Evolutionary conservation across 2,113 vertebrate species (phyloP).

Genomic region (Osmerus mordax): DNA sequence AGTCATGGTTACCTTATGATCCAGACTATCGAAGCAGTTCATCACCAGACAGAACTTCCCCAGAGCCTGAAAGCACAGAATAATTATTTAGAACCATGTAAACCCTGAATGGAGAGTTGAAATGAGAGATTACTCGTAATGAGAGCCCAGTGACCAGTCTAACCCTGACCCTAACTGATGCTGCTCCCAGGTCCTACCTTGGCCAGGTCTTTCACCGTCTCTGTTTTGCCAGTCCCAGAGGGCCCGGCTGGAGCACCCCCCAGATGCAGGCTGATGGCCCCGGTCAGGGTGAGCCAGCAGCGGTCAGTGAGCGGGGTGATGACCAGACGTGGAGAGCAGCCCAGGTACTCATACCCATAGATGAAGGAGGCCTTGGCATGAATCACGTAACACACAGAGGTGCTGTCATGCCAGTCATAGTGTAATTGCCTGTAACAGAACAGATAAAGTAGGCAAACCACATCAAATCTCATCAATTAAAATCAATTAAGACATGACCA

Average conservation of each 20-base stretch:
- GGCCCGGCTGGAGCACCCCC: slow-evolving; percentile 65
- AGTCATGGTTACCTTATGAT: slow-evolving; percentile 64
- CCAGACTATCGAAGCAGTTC: slow-evolving; percentile 68
- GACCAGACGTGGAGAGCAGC: slow-evolving; percentile 63
- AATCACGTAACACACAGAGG: slow-evolving; percentile 56
- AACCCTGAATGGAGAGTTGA: too few relatives aligned
- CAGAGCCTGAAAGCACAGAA: slow-evolving; percentile 50
- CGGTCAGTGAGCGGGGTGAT: slow-evolving; percentile 68
- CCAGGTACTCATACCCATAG: slow-evolving; percentile 72
- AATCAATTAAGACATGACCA: neutral
- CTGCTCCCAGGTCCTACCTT: slow-evolving; percentile 44
- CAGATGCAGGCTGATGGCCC: slow-evolving; percentile 59
- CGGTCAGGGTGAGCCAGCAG: slow-evolving; percentile 66
- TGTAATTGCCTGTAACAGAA: slow-evolving; percentile 57
- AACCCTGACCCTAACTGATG: too few relatives aligned
- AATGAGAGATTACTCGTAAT: too few relatives aligned
- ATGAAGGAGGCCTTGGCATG: slow-evolving; percentile 60
- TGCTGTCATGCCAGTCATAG: slow-evolving; percentile 65
- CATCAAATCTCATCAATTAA: neutral
- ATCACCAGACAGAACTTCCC: slow-evolving; percentile 71
- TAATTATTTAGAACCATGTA: too few relatives aligned
- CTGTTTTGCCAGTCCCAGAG: slow-evolving; percentile 64
- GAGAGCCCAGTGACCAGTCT: too few relatives aligned
- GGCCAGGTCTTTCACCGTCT: slow-evolving; percentile 66
- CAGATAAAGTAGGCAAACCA: neutral